Conservation (phyloP, 2,797 vertebrate species). For the Eospalax fontanierii region DNA sequence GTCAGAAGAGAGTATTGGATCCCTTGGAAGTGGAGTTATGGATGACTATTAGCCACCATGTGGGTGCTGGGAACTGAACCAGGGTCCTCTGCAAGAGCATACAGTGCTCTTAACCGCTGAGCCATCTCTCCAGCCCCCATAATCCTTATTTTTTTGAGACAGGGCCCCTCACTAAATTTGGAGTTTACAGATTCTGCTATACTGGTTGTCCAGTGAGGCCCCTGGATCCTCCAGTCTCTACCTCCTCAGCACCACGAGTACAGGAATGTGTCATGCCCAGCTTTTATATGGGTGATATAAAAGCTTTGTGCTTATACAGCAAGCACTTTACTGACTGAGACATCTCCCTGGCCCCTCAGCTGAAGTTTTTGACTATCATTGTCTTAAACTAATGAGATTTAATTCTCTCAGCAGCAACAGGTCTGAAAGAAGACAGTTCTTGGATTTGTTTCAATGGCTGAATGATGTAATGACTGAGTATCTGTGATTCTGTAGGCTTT, state of each 20-base stretch:
- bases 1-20: too few relatives aligned
- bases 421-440: background rate
- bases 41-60: too few relatives aligned
- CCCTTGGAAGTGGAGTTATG: too few relatives aligned
- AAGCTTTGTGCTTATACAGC: background rate
- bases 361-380: background rate
- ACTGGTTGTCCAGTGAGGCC: background rate
- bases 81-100: too few relatives aligned
- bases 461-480: background rate
- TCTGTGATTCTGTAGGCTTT: background rate
- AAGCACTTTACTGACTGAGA: background rate
- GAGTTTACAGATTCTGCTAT: background rate
- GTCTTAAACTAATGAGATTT: constrained; percentile 2
- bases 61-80: too few relatives aligned
- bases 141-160: background rate
- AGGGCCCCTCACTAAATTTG: background rate
- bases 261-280: background rate
- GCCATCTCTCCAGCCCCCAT: too few relatives aligned
- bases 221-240: background rate
- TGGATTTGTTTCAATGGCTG: constrained; percentile 1
- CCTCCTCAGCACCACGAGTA: background rate
- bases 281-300: background rate
- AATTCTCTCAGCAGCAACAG: constrained; percentile 31
- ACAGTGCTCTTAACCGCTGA: too few relatives aligned
- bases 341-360: background rate